Evolutionary conservation across 2,113 vertebrate genomes (phyloP).

Genomic region (Oxygymnocypris stewartii): DNA sequence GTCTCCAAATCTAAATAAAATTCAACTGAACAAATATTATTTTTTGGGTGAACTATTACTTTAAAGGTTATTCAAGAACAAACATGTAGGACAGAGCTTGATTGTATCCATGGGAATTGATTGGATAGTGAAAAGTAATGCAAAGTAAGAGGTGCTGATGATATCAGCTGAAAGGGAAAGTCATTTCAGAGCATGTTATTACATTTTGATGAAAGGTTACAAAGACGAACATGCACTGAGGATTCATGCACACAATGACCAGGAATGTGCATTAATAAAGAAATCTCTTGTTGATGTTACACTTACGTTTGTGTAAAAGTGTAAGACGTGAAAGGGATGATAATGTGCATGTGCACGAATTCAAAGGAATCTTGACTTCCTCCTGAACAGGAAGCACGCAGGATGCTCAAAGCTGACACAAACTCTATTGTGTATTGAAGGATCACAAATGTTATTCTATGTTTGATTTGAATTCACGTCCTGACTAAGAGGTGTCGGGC

Average conservation of each 20-base stretch:
- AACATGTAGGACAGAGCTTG: background rate
- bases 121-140: background rate
- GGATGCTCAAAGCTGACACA: conserved; percentile 45
- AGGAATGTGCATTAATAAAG: background rate
- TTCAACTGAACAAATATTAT: no score
- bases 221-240: background rate
- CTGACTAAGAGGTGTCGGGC: no score
- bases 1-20: no score
- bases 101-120: background rate
- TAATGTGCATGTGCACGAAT: background rate
- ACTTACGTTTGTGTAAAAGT: background rate
- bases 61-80: background rate
- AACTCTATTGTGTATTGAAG: conserved; percentile 49
- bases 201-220: background rate
- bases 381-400: conserved; percentile 44
- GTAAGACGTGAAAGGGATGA: background rate
- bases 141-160: background rate
- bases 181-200: background rate
- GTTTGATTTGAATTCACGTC: no score
- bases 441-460: no score
- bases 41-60: background rate
- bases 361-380: conserved; percentile 29
- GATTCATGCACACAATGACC: background rate
- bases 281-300: background rate
- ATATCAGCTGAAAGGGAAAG: background rate